These are phyloP conservation scores for Melanogrammus aeglefinus DNA, from an alignment of 2,797 vertebrate genomes.

Conservation along the genomic window DNA sequence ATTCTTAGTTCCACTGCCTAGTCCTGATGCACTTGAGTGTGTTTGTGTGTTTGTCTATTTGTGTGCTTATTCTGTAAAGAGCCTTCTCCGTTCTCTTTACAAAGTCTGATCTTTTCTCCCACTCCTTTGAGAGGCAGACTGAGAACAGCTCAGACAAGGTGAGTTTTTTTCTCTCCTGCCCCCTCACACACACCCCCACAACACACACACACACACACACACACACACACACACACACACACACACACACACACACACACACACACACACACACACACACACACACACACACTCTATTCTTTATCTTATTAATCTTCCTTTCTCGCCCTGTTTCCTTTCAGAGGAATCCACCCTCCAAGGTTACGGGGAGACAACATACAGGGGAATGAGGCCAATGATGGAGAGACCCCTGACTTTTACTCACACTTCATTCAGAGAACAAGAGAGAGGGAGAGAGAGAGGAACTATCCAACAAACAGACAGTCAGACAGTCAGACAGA, in stretches of 20 bases:
- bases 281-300: constrained; percentile 25
- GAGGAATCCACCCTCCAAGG: constrained; percentile 36
- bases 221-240: too few species aligned
- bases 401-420: constrained; percentile 56
- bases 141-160: constrained; percentile 32
- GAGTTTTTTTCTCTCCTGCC: constrained; percentile 43
- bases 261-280: too few species aligned
- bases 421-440: constrained; percentile 43
- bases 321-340: constrained; percentile 19
- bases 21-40: neutral
- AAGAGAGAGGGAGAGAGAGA: constrained; percentile 28
- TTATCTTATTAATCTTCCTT: constrained; percentile 16
- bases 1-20: constrained; percentile 20
- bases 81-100: constrained; percentile 37
- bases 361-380: constrained; percentile 47
- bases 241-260: too few species aligned
- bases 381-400: constrained; percentile 63
- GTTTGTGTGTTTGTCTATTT: constrained; percentile 16
- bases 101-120: constrained; percentile 37
- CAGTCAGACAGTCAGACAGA: constrained; percentile 34
- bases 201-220: too few species aligned
- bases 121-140: constrained; percentile 49
- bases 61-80: constrained; percentile 10
- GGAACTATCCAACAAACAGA: constrained; percentile 3
- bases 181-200: neutral